Conservation (phyloP, 1,140 invertebrate species). For the Solen grandis region DNA sequence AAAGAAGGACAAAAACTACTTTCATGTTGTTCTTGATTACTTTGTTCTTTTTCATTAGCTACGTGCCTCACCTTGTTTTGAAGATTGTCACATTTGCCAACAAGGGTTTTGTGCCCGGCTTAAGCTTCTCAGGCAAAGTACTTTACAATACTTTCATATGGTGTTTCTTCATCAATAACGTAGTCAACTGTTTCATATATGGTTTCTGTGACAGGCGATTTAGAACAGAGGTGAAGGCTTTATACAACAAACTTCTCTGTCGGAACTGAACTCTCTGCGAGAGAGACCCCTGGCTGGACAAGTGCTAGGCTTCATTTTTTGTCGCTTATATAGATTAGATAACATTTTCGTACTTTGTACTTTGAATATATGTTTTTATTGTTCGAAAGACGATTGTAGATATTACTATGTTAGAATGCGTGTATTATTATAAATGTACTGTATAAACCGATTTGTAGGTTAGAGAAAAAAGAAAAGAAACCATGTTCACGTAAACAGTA, state of each 20-base stretch:
- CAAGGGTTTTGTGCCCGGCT: conserved; percentile 46
- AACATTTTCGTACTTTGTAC: too few species aligned
- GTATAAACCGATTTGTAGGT: too few species aligned
- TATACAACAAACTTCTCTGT: conserved; percentile 1
- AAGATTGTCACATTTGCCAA: conserved; percentile 60
- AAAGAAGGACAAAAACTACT: conserved; percentile 55
- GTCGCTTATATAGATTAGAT: too few species aligned
- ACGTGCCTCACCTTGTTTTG: conserved; percentile 64
- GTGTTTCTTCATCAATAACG: conserved; percentile 69
- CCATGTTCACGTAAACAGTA: too few species aligned
- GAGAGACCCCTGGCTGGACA: too few species aligned
- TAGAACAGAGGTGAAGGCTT: conserved; percentile 42
- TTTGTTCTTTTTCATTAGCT: conserved; percentile 66
- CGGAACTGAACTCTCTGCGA: too few species aligned
- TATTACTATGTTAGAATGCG: too few species aligned
- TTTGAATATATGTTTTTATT: too few species aligned
- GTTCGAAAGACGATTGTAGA: too few species aligned
- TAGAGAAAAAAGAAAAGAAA: too few species aligned
- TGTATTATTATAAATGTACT: too few species aligned
- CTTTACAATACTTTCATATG: conserved; percentile 67
- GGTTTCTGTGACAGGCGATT: conserved; percentile 68
- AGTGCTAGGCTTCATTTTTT: too few species aligned
- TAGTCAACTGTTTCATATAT: conserved; percentile 67
- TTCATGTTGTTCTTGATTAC: conserved; percentile 69
- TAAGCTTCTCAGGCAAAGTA: conserved; percentile 36